Percentiles rank a stretch among this genome's conserved stretches.
Conservation (phyloP, 1,140 invertebrate genomes). For the Penaeus vannamei region DNA sequence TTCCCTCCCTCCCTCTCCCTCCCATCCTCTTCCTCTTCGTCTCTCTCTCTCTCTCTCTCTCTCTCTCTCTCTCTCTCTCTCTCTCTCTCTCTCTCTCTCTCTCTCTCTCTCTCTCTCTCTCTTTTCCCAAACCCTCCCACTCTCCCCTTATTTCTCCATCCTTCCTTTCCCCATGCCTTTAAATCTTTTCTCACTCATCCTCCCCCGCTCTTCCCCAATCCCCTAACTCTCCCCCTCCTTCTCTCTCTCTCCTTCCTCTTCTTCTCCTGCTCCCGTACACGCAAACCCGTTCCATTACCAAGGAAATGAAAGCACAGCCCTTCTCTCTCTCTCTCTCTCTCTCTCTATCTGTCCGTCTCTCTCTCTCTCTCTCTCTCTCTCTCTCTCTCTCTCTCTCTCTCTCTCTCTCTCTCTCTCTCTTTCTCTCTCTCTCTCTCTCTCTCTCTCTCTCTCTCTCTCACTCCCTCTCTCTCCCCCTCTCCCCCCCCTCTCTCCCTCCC, state of each 20-base stretch:
- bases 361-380: conserved; percentile 27
- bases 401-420: too few species aligned
- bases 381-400: too few species aligned
- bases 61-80: too few species aligned
- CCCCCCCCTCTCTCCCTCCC: neutral
- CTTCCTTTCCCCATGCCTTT: too few species aligned
- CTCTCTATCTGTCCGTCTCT: too few species aligned
- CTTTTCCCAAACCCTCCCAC: too few species aligned
- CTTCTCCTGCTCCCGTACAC: neutral
- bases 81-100: neutral
- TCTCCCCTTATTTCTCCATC: too few species aligned
- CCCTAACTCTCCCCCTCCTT: neutral
- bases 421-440: too few species aligned
- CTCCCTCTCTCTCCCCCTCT: neutral
- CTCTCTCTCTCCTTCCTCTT: neutral
- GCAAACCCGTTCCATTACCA: neutral
- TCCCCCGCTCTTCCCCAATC: neutral
- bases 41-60: neutral
- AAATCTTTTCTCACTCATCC: neutral
- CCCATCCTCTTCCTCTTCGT: neutral
- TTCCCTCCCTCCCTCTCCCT: too few species aligned
- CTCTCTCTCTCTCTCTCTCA: too few species aligned
- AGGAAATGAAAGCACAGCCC: neutral
- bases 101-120: too few species aligned
- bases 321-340: too few species aligned